A percentile compares a stretch with the other conserved stretches of the same genome.
Conservation (phyloP, 2,113 vertebrate genomes). For the Nerophis ophidion region DNA sequence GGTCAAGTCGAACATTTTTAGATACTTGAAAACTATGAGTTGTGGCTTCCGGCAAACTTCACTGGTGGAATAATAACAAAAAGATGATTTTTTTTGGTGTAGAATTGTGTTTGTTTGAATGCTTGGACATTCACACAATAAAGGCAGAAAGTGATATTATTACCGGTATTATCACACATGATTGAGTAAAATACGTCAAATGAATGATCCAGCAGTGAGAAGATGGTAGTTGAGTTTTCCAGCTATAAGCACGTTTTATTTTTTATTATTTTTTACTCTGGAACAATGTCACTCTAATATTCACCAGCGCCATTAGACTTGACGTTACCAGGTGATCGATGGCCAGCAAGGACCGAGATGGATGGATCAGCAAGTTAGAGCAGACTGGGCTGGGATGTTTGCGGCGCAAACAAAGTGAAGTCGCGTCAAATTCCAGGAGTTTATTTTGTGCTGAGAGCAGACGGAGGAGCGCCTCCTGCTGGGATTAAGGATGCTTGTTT, state of each 20-base stretch:
- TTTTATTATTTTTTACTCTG: background rate
- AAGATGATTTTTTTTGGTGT: too few species aligned
- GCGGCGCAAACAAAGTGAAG: conserved; percentile 24
- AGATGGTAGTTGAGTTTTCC: background rate
- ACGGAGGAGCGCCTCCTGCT: conserved; percentile 24
- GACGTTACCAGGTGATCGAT: conserved; percentile 18
- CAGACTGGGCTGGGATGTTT: conserved; percentile 15
- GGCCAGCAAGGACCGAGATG: conserved; percentile 2
- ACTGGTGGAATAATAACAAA: too few species aligned
- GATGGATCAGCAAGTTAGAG: conserved; percentile 34
- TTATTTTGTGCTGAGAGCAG: conserved; percentile 23
- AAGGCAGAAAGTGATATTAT: too few species aligned
- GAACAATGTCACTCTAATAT: conserved; percentile 3
- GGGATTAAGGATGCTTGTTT: conserved; percentile 33
- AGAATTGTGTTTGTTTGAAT: too few species aligned
- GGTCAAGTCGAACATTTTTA: too few species aligned
- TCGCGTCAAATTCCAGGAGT: conserved; percentile 25
- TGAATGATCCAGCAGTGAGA: background rate
- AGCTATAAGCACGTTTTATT: background rate
- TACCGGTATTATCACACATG: too few species aligned
- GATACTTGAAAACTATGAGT: too few species aligned
- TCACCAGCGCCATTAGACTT: conserved; percentile 9
- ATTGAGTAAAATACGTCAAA: too few species aligned
- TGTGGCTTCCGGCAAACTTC: too few species aligned
- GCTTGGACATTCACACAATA: too few species aligned